These are phyloP conservation scores for Brachionichthys hirsutus DNA, from an alignment of 2,113 vertebrate genomes.

Conservation along the genomic window DNA sequence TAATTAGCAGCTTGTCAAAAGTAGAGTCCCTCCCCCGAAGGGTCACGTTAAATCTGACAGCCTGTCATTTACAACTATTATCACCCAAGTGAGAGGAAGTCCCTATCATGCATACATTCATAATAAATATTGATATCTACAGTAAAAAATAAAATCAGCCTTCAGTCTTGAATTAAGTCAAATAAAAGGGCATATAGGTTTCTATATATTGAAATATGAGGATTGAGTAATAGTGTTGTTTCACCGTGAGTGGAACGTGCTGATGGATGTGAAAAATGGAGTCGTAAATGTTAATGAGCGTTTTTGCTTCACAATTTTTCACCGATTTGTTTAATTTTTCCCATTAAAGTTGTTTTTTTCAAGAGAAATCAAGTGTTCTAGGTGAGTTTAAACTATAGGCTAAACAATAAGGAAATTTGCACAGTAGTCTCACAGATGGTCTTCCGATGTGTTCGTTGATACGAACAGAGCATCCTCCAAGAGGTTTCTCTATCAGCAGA, in stretches of 20 bases:
- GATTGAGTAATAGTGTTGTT: not conserved
- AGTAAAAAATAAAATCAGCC: not conserved
- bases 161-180: no score
- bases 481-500: no score
- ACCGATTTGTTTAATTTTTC: not conserved
- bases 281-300: not conserved
- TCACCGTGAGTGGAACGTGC: not conserved
- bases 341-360: no score
- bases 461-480: no score
- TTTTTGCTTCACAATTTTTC: conserved; percentile 9
- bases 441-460: not conserved
- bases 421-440: conserved; percentile 15
- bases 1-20: not conserved
- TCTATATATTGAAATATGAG: conserved; percentile 8
- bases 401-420: conserved; percentile 41
- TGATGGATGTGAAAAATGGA: conserved; percentile 7
- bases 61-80: conserved; percentile 39
- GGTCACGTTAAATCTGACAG: conserved; percentile 4
- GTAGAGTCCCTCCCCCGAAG: not conserved
- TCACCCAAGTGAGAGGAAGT: conserved; percentile 22
- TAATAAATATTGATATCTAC: conserved; percentile 7
- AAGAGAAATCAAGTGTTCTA: conserved; percentile 2
- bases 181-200: no score
- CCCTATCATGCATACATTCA: conserved; percentile 17
- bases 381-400: conserved; percentile 9